A percentile compares a stretch with the other conserved stretches of the same genome.
Evolutionary conservation across 2,113 vertebrate species (phyloP).

Genomic region (Paramisgurnus dabryanus): DNA sequence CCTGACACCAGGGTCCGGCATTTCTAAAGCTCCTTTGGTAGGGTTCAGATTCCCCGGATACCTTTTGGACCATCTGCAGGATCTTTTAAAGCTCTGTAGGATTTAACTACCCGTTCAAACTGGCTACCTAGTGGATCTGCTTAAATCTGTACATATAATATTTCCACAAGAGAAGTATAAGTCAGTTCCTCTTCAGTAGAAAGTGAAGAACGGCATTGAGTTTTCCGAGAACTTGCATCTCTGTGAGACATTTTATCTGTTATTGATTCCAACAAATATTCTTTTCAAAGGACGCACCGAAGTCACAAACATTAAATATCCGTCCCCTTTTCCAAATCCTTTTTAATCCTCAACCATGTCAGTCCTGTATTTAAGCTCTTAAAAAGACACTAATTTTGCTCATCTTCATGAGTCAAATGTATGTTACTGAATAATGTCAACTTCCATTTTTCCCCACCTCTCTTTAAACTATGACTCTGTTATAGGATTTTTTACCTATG

Average conservation of each 20-base stretch:
- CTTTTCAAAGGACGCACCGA: not conserved
- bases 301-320: not conserved
- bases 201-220: not conserved
- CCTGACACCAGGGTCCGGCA: not conserved
- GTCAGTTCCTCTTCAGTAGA: not conserved
- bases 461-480: not conserved
- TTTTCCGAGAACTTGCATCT: not conserved
- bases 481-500: not conserved
- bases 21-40: not conserved
- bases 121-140: not conserved
- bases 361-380: not conserved
- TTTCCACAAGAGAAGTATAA: not conserved
- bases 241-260: constrained; percentile 23
- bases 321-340: not conserved
- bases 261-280: not conserved
- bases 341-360: not conserved
- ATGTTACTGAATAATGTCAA: not conserved
- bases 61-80: not conserved
- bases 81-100: not conserved
- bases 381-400: not conserved
- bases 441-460: not conserved
- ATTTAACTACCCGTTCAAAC: constrained; percentile 2
- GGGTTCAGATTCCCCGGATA: not conserved
- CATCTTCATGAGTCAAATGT: not conserved
- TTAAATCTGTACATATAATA: not conserved